Conservation (phyloP, 1,140 invertebrate genomes). For the Apis laboriosa region DNA sequence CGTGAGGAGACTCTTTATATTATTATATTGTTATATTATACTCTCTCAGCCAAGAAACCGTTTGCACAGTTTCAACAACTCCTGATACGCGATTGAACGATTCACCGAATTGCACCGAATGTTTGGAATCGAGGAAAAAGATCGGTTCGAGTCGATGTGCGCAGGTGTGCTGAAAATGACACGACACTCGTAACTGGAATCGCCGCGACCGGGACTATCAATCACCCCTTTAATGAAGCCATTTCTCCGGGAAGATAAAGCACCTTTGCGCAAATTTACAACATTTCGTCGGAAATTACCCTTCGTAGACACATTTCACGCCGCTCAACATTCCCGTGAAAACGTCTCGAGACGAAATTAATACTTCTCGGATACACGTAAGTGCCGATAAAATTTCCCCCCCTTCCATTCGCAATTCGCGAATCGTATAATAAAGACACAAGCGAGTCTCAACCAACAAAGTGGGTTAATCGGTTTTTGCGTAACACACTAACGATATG, state of each 20-base stretch:
- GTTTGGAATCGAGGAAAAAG: background rate
- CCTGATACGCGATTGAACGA: too few relatives aligned
- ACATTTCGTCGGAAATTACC: background rate
- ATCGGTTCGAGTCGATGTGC: background rate
- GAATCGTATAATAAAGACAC: slow-evolving; percentile 30
- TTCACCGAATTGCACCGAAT: background rate
- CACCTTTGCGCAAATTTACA: background rate
- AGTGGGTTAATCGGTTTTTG: slow-evolving; percentile 64
- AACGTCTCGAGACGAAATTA: background rate
- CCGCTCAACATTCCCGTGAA: background rate
- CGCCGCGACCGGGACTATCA: background rate
- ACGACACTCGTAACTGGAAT: background rate
- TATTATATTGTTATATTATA: too few relatives aligned
- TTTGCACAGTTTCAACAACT: too few relatives aligned
- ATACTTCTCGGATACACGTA: background rate
- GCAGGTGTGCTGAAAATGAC: background rate
- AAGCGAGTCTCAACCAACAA: slow-evolving; percentile 22
- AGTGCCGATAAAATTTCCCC: background rate
- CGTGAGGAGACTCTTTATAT: too few relatives aligned
- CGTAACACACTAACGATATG: slow-evolving; percentile 42
- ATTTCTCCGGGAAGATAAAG: background rate
- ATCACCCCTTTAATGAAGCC: slow-evolving; percentile 3
- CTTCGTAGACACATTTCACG: background rate
- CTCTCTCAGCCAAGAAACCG: too few relatives aligned
- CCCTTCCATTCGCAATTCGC: background rate